Conservation (phyloP, 2,797 vertebrate species). For the Rhabdomys pumilio region DNA sequence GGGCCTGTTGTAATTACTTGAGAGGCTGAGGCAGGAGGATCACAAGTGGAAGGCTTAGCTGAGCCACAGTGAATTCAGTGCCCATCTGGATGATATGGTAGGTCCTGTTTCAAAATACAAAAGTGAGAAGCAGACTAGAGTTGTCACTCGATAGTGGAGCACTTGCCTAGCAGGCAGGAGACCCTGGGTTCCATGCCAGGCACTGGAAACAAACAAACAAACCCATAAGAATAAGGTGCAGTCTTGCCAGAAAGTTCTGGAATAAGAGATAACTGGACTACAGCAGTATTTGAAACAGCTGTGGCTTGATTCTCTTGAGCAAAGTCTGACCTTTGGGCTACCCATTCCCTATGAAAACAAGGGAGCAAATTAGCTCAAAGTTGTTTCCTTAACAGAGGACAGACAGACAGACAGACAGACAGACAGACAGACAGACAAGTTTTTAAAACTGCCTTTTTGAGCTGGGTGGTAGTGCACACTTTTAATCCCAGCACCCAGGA, state of each 20-base stretch:
- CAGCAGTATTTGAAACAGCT: not conserved
- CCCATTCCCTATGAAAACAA: not conserved
- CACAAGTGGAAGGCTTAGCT: not conserved
- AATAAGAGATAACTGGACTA: not conserved
- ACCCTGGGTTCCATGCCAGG: not conserved
- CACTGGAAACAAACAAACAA: not conserved
- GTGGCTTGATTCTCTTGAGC: not conserved
- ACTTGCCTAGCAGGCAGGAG: not conserved
- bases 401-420: not conserved
- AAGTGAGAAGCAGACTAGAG: not conserved
- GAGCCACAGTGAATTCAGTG: not conserved
- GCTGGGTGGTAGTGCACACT: not conserved
- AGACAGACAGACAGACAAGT: not conserved
- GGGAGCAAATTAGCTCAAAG: not conserved
- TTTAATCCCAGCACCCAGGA: not conserved
- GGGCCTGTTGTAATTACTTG: not conserved
- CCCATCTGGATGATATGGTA: not conserved
- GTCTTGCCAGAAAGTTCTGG: not conserved
- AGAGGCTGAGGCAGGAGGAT: not conserved
- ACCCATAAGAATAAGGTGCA: not conserved
- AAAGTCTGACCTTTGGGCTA: not conserved
- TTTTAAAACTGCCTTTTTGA: not conserved
- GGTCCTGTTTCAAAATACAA: not conserved
- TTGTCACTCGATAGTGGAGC: not conserved
- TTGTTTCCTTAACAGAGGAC: not conserved